Evolutionary conservation across 1,140 invertebrate genomes (phyloP).

Genomic region (Glossosoma conforme): DNA sequence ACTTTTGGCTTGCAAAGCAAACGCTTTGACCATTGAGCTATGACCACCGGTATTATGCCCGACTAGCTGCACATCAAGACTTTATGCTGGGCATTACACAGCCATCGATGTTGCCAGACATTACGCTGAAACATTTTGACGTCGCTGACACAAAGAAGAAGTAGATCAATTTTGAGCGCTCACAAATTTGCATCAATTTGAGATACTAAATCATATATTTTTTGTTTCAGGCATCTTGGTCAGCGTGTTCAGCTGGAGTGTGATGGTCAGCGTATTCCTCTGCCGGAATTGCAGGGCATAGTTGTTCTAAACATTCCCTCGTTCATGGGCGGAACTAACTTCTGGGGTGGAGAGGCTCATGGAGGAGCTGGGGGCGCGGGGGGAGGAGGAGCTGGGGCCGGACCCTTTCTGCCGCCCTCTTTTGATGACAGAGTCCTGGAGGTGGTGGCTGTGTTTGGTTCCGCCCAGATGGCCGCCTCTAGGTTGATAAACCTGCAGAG

Average conservation of each 20-base stretch:
- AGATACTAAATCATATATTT: too few relatives aligned
- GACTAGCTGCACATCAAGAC: too few relatives aligned
- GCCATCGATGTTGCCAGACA: too few relatives aligned
- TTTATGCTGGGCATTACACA: too few relatives aligned
- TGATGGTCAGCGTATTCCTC: constrained; percentile 84
- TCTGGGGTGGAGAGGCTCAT: constrained; percentile 74
- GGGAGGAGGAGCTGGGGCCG: constrained; percentile 69
- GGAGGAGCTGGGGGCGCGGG: constrained; percentile 69
- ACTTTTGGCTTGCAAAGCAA: too few relatives aligned
- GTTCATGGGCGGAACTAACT: constrained; percentile 98
- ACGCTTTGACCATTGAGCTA: too few relatives aligned
- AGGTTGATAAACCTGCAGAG: constrained; percentile 91
- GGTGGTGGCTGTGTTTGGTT: constrained; percentile 95
- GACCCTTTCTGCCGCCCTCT: constrained; percentile 81
- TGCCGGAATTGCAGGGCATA: constrained; percentile 93
- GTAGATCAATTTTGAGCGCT: too few relatives aligned
- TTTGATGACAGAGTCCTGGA: constrained; percentile 92
- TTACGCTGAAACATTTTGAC: too few relatives aligned
- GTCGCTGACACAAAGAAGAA: too few relatives aligned
- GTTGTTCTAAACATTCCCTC: constrained; percentile 97
- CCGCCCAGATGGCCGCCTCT: constrained; percentile 95
- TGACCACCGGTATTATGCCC: too few relatives aligned
- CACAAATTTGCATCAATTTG: too few relatives aligned
- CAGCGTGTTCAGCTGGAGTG: constrained; percentile 91
- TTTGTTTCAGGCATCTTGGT: constrained; percentile 70